Evolutionary conservation across 2,113 vertebrate genomes (phyloP), one percentile per base, ranked within the genome.

Genomic region (Neolamprologus kungweensis): DNA sequence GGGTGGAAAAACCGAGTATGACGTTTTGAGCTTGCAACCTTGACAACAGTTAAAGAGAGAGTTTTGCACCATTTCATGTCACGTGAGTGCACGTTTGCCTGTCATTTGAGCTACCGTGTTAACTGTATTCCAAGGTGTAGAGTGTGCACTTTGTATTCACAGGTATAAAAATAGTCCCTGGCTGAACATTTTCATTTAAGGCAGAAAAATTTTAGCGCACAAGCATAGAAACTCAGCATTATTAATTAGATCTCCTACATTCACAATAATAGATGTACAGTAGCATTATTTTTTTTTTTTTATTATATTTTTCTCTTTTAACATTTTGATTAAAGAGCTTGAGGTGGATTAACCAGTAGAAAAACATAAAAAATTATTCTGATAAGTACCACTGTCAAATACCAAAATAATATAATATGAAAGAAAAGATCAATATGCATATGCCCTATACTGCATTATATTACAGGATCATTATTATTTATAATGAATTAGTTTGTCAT

Each of bases 161-260:
- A 94, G 37, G 47, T 95, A 45, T 89, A 93, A 94, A 95, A 95
- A 96, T 96, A 95, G 86, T 3, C 9, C 58, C 58, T 93, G 89
- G 94, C 7, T 40, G 10, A 71, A 73, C 60, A 26, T 65, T 33
- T 75, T 19, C 7, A 55, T 80, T 50, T 53, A 8, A 83, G 9
- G 58, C 19, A 57, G 63, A 60, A 4, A 83, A 47, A 53, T 8
- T 10, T 35, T 26, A 31, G 16, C 2, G 9, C 6, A 31, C 42
- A 78, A 31, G 26, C 71, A 50, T 19, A 28, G 21, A 75, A 78
- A 50, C 71, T 78, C 40, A 17, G 23, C 45, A 50, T 50, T 11
- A 47, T 50, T 28, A 50, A 75, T 17, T 50, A 73, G 68, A 73
- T 47, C 68, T 5, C 40, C 9, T 73, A 47, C 4, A 75, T 50